phyloP scores from a whole-genome alignment of 1,140 invertebrate species.

The Ephestia elutella region DNA sequence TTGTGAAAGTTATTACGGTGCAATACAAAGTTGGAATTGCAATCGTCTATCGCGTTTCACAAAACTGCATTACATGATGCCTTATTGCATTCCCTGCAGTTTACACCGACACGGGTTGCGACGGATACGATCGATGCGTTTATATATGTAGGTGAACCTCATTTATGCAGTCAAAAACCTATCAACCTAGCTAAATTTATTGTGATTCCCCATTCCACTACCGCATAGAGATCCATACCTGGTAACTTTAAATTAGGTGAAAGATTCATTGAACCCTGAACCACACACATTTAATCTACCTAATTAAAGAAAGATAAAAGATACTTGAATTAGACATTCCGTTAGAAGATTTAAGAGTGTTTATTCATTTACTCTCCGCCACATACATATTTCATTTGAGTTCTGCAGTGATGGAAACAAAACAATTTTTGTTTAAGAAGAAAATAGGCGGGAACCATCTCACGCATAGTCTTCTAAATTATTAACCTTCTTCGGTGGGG shows the following conservation, averaged over 20 bases:
- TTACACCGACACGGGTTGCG: not conserved
- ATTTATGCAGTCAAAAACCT: no score
- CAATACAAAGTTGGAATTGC: not conserved
- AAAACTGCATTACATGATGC: not conserved
- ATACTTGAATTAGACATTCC: constrained; percentile 9
- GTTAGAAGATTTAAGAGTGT: constrained; percentile 10
- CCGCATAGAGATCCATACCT: no score
- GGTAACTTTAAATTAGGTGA: no score
- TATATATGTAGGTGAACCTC: no score
- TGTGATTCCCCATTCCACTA: no score
- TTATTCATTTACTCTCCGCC: constrained; percentile 14
- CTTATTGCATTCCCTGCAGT: not conserved
- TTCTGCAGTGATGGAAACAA: constrained; percentile 35
- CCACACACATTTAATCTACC: not conserved
- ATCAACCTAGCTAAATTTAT: no score
- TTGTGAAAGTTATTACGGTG: not conserved
- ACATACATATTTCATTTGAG: constrained; percentile 30
- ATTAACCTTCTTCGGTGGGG: constrained; percentile 56
- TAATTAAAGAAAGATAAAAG: not conserved
- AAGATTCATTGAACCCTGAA: no score
- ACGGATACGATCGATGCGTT: not conserved
- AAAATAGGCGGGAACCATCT: constrained; percentile 53
- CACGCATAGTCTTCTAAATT: constrained; percentile 68
- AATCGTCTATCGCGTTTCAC: not conserved
- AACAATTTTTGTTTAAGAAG: constrained; percentile 50